Conservation (phyloP, 2,888 invertebrate species). For the Idaea straminata region DNA sequence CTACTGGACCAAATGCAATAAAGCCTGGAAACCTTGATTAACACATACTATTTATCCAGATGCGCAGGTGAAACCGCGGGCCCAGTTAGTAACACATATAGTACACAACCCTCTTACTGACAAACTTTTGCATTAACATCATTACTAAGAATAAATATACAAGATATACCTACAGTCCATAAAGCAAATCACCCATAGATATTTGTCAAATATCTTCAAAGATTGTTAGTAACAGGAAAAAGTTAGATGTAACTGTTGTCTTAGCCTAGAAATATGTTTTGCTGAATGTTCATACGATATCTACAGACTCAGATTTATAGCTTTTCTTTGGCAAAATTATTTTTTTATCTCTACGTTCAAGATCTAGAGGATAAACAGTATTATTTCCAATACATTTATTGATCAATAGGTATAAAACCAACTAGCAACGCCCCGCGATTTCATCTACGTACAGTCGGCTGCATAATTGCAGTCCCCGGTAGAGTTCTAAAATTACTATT, state of each 20-base stretch:
- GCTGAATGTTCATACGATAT: not conserved
- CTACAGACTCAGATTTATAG: not conserved
- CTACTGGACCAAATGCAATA: too few relatives aligned
- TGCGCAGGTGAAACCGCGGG: too few relatives aligned
- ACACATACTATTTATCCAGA: too few relatives aligned
- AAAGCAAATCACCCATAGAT: not conserved
- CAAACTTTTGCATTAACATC: not conserved
- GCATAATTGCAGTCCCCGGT: too few relatives aligned
- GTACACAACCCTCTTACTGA: not conserved
- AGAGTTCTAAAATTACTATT: too few relatives aligned
- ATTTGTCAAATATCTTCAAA: not conserved
- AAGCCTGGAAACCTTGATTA: too few relatives aligned
- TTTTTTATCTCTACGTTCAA: not conserved
- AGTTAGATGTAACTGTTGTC: not conserved
- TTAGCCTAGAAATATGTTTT: not conserved
- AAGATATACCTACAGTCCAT: not conserved
- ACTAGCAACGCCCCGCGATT: too few relatives aligned
- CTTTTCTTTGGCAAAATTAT: not conserved
- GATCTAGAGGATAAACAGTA: too few relatives aligned
- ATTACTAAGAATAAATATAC: not conserved
- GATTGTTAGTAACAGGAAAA: not conserved
- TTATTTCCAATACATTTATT: too few relatives aligned
- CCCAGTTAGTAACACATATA: too few relatives aligned
- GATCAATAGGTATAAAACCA: too few relatives aligned
- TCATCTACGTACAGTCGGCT: too few relatives aligned